phyloP scores from a whole-genome alignment of 2,888 invertebrate species.

The Eupithecia pulchellata region DNA sequence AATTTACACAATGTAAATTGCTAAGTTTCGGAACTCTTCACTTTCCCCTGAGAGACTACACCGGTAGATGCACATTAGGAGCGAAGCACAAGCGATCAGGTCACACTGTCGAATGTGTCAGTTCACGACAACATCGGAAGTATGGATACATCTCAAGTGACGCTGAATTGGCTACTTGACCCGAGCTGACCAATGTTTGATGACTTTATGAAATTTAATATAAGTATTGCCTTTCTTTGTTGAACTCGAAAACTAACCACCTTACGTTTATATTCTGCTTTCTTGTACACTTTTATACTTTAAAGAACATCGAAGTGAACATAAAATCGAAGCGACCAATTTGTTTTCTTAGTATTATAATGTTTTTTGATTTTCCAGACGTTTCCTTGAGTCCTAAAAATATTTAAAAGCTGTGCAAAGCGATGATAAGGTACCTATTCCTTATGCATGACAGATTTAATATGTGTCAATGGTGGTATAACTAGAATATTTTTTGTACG shows the following conservation, averaged over 20 bases:
- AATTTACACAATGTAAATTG: not conserved
- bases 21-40: not conserved
- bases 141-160: slow-evolving; percentile 1
- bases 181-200: not conserved
- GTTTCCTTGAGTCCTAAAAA: no score
- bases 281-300: not conserved
- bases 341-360: no score
- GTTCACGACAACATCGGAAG: not conserved
- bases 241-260: not conserved
- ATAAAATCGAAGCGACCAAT: no score
- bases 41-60: not conserved
- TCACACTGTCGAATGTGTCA: not conserved
- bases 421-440: no score
- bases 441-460: no score
- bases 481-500: no score
- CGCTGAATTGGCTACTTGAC: slow-evolving; percentile 6
- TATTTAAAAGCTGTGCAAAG: no score
- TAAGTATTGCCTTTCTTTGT: not conserved
- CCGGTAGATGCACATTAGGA: not conserved
- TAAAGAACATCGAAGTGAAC: no score
- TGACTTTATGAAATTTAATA: not conserved
- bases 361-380: no score
- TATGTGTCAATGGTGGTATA: no score
- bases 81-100: not conserved
- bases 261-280: not conserved